These are phyloP conservation scores for Rhegmatorhina hoffmannsi DNA, from an alignment of 2,113 vertebrate genomes.

Conservation along the genomic window DNA sequence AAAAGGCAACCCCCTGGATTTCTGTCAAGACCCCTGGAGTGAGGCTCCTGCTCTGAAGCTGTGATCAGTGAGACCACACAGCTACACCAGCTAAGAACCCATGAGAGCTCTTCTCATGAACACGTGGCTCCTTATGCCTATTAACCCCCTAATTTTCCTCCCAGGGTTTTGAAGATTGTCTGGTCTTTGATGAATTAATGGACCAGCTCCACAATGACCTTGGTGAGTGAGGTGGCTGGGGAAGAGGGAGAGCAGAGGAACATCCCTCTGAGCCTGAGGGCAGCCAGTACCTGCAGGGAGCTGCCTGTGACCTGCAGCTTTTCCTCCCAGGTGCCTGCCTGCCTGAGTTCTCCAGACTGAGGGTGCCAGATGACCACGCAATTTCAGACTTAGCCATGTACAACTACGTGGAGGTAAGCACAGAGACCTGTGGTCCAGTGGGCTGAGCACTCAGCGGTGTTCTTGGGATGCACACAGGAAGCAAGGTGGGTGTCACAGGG, in stretches of 20 bases:
- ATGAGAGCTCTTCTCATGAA: background rate
- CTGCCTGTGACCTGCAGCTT: background rate
- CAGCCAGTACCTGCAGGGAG: background rate
- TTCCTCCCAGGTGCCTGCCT: slow-evolving; percentile 81
- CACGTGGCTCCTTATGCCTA: background rate
- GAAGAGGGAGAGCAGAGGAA: background rate
- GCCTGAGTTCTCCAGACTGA: slow-evolving; percentile 86
- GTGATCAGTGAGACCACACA: background rate
- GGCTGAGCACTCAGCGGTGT: background rate
- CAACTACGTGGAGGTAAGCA: slow-evolving; percentile 94
- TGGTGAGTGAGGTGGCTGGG: slow-evolving; percentile 77
- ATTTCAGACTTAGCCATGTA: slow-evolving; percentile 97
- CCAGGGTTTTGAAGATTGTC: slow-evolving; percentile 97
- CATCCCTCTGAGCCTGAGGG: background rate
- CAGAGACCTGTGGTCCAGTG: background rate
- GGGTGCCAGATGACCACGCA: slow-evolving; percentile 91
- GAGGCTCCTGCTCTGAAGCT: background rate
- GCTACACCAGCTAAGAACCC: background rate
- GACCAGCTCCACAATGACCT: slow-evolving; percentile 86
- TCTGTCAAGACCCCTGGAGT: background rate
- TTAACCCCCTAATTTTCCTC: background rate
- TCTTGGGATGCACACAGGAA: too few relatives aligned
- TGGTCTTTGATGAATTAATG: slow-evolving; percentile 94
- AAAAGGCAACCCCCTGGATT: background rate
- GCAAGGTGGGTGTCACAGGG: background rate